Conservation (phyloP, 2,888 invertebrate genomes). For the Parnassius orleans region DNA sequence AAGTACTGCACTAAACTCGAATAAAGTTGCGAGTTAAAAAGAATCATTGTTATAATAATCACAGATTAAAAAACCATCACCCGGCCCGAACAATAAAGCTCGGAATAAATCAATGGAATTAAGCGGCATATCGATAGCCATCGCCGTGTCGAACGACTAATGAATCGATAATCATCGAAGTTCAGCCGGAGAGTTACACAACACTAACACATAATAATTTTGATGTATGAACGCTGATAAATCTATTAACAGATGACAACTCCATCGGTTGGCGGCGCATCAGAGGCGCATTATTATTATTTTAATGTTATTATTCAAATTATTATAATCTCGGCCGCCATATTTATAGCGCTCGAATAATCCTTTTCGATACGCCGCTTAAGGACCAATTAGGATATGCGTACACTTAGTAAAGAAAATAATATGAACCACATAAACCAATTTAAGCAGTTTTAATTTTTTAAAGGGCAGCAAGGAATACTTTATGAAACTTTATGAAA, state of each 20-base stretch:
- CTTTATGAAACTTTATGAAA: too few species aligned
- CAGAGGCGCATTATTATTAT: slow-evolving; percentile 66
- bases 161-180: slow-evolving; percentile 54
- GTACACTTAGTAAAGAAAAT: slow-evolving; percentile 30
- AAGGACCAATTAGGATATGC: slow-evolving; percentile 39
- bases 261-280: slow-evolving; percentile 53
- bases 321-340: slow-evolving; percentile 72
- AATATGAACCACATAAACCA: too few species aligned
- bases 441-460: too few species aligned
- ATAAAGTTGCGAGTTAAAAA: too few species aligned
- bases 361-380: slow-evolving; percentile 76
- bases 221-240: slow-evolving; percentile 64
- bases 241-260: slow-evolving; percentile 72
- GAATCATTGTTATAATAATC: not conserved
- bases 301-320: slow-evolving; percentile 78
- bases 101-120: slow-evolving; percentile 24
- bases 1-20: not conserved
- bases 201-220: slow-evolving; percentile 52
- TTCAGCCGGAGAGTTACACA: slow-evolving; percentile 44
- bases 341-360: slow-evolving; percentile 72
- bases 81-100: slow-evolving; percentile 6
- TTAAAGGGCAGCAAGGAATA: too few species aligned
- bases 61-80: slow-evolving; percentile 6
- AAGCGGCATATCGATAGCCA: slow-evolving; percentile 40
- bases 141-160: slow-evolving; percentile 50